Percentiles rank a stretch among this genome's conserved stretches.
Evolutionary conservation across 2,888 invertebrate genomes (phyloP).

Genomic region (Eupeodes luniger): DNA sequence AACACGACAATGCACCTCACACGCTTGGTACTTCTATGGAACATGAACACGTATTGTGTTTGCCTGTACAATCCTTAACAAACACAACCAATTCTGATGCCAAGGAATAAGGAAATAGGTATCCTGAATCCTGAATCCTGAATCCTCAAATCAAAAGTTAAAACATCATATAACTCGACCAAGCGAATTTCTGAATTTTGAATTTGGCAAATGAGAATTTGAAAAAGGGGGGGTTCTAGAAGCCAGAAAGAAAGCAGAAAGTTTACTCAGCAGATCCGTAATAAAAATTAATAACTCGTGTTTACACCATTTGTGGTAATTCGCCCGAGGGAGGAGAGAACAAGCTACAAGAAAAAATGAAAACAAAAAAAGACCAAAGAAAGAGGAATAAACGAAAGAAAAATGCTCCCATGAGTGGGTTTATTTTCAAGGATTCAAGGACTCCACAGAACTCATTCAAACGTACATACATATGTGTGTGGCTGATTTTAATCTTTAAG

Average conservation of each 20-base stretch:
- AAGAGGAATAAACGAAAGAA: neutral
- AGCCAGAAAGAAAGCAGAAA: constrained; percentile 14
- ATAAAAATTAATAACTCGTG: constrained; percentile 70
- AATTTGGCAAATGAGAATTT: constrained; percentile 2
- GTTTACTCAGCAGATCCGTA: constrained; percentile 52
- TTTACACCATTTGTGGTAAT: constrained; percentile 67
- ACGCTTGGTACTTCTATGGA: neutral
- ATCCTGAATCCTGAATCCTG: constrained; percentile 42
- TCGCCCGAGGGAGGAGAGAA: constrained; percentile 42
- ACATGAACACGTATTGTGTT: constrained; percentile 45
- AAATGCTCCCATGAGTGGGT: constrained; percentile 20
- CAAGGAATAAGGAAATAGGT: constrained; percentile 33
- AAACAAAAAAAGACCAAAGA: neutral
- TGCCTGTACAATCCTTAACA: constrained; percentile 64
- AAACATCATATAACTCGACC: constrained; percentile 48
- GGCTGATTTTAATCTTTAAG: constrained; percentile 45
- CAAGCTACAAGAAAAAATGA: neutral
- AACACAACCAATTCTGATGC: constrained; percentile 53
- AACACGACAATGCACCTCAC: constrained; percentile 18
- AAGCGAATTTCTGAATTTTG: neutral
- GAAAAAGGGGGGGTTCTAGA: neutral
- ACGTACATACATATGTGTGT: neutral
- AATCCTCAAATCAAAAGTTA: constrained; percentile 61
- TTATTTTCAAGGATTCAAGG: constrained; percentile 36
- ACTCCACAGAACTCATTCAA: neutral